A percentile compares a stretch with the other conserved stretches of the same genome.
phyloP scores from a whole-genome alignment of 2,113 vertebrate species.

The Ammodytes dubius region DNA sequence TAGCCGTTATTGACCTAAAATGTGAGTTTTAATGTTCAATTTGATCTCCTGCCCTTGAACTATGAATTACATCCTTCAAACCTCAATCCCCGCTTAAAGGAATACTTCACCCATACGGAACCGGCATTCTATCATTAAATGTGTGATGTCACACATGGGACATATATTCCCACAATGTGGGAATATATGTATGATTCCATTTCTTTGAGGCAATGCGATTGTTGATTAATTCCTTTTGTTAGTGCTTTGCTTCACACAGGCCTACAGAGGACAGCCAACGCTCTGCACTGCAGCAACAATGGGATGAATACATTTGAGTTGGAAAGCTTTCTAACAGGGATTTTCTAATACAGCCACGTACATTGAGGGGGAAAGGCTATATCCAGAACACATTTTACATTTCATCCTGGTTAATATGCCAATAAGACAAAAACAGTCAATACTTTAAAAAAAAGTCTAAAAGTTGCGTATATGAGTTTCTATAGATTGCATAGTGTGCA shows the following conservation, averaged over 20 bases:
- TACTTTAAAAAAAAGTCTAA: neutral
- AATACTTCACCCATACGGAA: neutral
- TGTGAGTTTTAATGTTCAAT: neutral
- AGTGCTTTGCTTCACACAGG: neutral
- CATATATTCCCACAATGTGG: neutral
- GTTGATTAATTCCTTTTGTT: neutral
- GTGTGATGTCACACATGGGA: too few relatives aligned
- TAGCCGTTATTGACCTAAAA: neutral
- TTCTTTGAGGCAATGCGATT: neutral
- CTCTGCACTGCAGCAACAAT: neutral
- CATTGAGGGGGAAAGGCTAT: neutral
- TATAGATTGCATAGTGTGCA: neutral
- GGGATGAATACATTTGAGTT: neutral
- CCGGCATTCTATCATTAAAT: too few relatives aligned
- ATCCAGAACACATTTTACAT: neutral
- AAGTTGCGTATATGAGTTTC: neutral
- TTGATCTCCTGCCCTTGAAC: too few relatives aligned
- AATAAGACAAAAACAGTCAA: neutral
- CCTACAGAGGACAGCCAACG: neutral
- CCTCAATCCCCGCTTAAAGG: slow-evolving; percentile 3
- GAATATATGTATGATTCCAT: neutral
- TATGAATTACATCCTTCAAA: too few relatives aligned
- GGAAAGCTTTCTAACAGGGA: neutral
- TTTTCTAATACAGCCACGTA: neutral
- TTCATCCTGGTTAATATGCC: neutral